Evolutionary conservation across 1,140 invertebrate genomes (phyloP).

Genomic region (Drosophila cardini): DNA sequence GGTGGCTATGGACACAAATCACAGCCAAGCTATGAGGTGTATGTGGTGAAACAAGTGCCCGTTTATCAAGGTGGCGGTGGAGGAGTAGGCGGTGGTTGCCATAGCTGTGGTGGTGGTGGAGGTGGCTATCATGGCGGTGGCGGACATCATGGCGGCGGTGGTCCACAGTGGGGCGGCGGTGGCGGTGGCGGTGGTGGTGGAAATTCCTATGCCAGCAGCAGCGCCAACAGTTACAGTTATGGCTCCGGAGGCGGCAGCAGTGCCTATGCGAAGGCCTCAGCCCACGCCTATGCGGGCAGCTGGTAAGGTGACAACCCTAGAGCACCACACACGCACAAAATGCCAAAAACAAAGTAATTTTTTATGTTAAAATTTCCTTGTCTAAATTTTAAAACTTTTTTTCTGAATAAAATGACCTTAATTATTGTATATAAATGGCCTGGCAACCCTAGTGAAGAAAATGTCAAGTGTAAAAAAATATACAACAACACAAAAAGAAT

Average conservation of each 20-base stretch:
- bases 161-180: slow-evolving; percentile 25
- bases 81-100: not conserved
- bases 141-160: slow-evolving; percentile 19
- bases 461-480: no score
- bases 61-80: slow-evolving; percentile 22
- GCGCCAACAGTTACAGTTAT: slow-evolving; percentile 63
- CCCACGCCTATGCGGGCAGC: slow-evolving; percentile 55
- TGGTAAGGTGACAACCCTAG: slow-evolving; percentile 41
- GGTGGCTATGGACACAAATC: slow-evolving; percentile 26
- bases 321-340: not conserved
- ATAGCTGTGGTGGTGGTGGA: slow-evolving; percentile 20
- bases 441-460: not conserved
- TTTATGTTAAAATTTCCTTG: slow-evolving; percentile 7
- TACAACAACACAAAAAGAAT: not conserved
- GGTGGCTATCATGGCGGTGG: slow-evolving; percentile 25
- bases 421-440: slow-evolving; percentile 6
- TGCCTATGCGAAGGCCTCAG: slow-evolving; percentile 67
- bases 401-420: slow-evolving; percentile 18
- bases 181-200: slow-evolving; percentile 48
- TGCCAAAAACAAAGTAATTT: slow-evolving; percentile 11
- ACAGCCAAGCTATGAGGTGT: slow-evolving; percentile 43
- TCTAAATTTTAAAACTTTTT: slow-evolving; percentile 14
- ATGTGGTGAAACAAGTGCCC: slow-evolving; percentile 44
- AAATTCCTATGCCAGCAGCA: slow-evolving; percentile 58
- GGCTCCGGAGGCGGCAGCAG: slow-evolving; percentile 42